Base-by-base conservation (phyloP, 1,140 invertebrate genomes). In the Ceratina australensis region DNA sequence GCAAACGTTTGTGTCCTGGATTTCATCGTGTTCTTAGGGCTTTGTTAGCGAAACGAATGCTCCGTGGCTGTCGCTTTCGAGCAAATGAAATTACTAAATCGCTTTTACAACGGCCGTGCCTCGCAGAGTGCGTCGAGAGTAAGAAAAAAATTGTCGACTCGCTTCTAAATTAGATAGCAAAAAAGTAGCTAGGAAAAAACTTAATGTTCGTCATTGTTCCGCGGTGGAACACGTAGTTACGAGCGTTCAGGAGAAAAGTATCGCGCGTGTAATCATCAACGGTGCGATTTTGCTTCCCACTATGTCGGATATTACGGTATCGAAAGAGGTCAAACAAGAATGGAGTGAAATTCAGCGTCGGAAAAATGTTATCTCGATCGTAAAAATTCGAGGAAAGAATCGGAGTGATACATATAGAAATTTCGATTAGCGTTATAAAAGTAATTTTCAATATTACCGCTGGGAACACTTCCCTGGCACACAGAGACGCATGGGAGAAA, bases 241-340 rank as follows among this genome's bases (percentile, higher is more conserved):
- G 22, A 60, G 22, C 42, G 24, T 13, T 3, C 20, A 18, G 13
- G 20, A 42, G 12, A 57, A 64, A 78, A 22, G 75, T 47, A 75
- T 79, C 60, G 64, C 66, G 42, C n/a, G 50, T 50, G 65, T 79
- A 75, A 82, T 74, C 79, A 82, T 56, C 28, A 33, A 5, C 28
- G 28, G 28, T 54, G 66, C 61, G 50, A 61, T 66, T 69, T 75
- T 74, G 56, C 20, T 71, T 71, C 68, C 68, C 33, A 26, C 15
- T 59, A 60, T 49, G n/a, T n/a, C n/a, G n/a, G n/a, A n/a, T n/a
- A n/a, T n/a, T n/a, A n/a, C n/a, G n/a, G n/a, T n/a, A n/a, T n/a
- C n/a, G n/a, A n/a, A n/a, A n/a, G n/a, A n/a, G 66, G 50, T 1
- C 18, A 13, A 52, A 52, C 50, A 33, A 33, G 28, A 33, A 33